Base-by-base conservation (phyloP, 1,140 invertebrate genomes). In the Leptonema lineaticorne region DNA sequence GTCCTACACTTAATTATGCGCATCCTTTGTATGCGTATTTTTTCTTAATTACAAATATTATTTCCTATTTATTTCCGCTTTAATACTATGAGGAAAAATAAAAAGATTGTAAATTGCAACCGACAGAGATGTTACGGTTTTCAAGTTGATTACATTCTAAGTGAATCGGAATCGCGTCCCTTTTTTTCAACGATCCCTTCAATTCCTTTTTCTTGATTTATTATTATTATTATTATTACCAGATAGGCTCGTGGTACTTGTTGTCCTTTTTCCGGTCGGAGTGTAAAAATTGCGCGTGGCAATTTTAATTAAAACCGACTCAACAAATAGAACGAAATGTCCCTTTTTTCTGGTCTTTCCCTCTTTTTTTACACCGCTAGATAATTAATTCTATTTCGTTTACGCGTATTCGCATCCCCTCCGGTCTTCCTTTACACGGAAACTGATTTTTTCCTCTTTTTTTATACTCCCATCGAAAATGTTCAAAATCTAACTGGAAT, bases 371-470 rank as follows among this genome's bases (percentile, higher is more conserved):
- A 2, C 22, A 28, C 11, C 28, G 64, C 22, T 46, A 41, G 62
- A 64, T 70, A 70, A 70, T 70, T 70, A 70, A 70, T 70, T 70
- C 65, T 70, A 70, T 70, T 70, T 58, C 69, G 59, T 70, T 70
- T 50, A 26, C 26, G 45, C 58, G 6, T 20, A 7, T 2, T 53
- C 22, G 3, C 29, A 11, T 45, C 41, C 58, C 30, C 45, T 28
- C 62, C 53, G 22, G 8, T 48, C 22, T n/a, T n/a, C 37, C 37
- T 41, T 41, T 41, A 9, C 37, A 41, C n/a, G 33, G 33, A 59
- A 59, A 16, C 26, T 14, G 28, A 28, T 33, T 59, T 33, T 59
- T 33, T 58, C 29, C 46, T 24, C 22, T 53, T 48, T 48, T 20
- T 33, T 11, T 33, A 33, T 5, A 33, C 5, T 33, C 11, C 11